Evolutionary conservation across 2,797 vertebrate genomes (phyloP).

Genomic region (Clarias fuscus): DNA sequence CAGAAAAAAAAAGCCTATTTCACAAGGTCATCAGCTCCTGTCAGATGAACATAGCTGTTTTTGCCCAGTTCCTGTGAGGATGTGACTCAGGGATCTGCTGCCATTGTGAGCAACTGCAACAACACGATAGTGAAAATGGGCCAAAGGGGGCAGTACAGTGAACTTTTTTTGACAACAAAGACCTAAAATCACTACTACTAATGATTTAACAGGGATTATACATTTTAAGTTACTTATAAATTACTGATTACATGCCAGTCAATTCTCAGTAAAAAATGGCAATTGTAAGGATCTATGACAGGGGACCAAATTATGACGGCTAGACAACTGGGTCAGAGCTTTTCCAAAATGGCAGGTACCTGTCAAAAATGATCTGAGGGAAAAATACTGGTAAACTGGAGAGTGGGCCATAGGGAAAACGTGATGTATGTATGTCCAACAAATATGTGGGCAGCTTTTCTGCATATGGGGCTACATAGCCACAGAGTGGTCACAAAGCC

Average conservation of each 20-base stretch:
- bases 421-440: no score
- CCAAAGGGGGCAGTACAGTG: not conserved
- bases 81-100: slow-evolving; percentile 73
- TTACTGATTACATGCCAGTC: not conserved
- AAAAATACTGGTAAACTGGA: no score
- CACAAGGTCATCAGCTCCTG: slow-evolving; percentile 28
- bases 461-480: no score
- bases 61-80: slow-evolving; percentile 75
- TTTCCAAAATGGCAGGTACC: no score
- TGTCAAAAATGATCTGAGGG: no score
- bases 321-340: no score
- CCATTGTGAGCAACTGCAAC: slow-evolving; percentile 64
- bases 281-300: no score
- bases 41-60: slow-evolving; percentile 66
- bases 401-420: no score
- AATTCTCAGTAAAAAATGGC: no score
- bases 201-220: not conserved
- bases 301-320: no score
- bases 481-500: no score
- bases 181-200: not conserved
- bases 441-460: no score
- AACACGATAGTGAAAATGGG: slow-evolving; percentile 59
- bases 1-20: slow-evolving; percentile 42
- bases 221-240: not conserved
- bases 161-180: not conserved